These are phyloP conservation scores for Blastobasis lacticolella DNA, from an alignment of 2,888 invertebrate species.

Conservation along the genomic window DNA sequence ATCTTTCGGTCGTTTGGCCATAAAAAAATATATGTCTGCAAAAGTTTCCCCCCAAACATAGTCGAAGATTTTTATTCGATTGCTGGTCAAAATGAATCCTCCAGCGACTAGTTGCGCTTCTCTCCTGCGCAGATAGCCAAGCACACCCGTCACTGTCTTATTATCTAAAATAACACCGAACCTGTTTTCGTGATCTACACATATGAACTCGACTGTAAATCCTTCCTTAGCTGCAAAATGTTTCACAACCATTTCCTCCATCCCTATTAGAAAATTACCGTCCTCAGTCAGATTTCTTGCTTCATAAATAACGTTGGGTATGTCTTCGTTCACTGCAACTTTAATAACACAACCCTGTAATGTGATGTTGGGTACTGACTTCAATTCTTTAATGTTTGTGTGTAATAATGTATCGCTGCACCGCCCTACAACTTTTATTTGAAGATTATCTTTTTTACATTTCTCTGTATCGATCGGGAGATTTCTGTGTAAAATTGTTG, in stretches of 20 bases:
- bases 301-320: neutral
- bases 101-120: conserved; percentile 36
- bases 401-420: too few species aligned
- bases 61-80: conserved; percentile 38
- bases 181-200: neutral
- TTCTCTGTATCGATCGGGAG: too few species aligned
- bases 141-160: neutral
- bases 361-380: neutral
- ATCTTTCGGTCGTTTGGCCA: conserved; percentile 25
- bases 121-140: conserved; percentile 11
- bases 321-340: neutral
- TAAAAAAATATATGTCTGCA: conserved; percentile 25
- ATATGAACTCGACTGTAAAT: neutral
- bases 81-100: conserved; percentile 34
- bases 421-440: too few species aligned
- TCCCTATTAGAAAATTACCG: neutral
- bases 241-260: neutral
- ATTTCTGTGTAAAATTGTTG: too few species aligned
- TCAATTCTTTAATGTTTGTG: too few species aligned
- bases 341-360: neutral
- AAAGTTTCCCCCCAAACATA: conserved; percentile 40
- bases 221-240: neutral
- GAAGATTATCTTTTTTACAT: too few species aligned
- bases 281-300: neutral
- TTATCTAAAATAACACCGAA: too few species aligned